Evolutionary conservation across 2,888 invertebrate genomes (phyloP).

Genomic region (Germaria angustata): DNA sequence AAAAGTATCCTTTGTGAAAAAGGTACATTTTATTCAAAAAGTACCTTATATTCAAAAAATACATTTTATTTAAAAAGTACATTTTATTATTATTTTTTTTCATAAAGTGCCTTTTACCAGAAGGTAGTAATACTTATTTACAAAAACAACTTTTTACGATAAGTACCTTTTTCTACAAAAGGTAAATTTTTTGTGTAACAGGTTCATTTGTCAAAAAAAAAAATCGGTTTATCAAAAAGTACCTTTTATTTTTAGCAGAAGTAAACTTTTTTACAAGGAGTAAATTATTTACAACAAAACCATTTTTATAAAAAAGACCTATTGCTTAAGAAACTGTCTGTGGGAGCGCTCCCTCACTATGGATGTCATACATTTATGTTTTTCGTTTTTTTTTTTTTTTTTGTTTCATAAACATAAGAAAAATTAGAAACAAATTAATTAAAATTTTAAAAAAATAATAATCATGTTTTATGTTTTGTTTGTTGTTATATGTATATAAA

Average conservation of each 20-base stretch:
- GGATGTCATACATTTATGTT: slow-evolving; percentile 27
- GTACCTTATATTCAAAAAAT: neutral
- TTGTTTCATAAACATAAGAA: neutral
- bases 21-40: neutral
- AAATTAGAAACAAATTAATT: slow-evolving; percentile 9
- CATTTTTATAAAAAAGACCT: neutral
- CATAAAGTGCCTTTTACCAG: neutral
- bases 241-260: neutral
- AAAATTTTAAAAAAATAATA: slow-evolving; percentile 4
- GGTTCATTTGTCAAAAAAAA: neutral
- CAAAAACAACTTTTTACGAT: neutral
- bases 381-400: neutral
- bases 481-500: slow-evolving; percentile 54
- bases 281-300: neutral
- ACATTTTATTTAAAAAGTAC: neutral
- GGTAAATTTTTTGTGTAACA: neutral
- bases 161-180: neutral
- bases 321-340: neutral
- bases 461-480: neutral
- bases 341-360: neutral
- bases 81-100: neutral
- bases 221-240: neutral
- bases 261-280: neutral
- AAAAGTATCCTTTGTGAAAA: neutral
- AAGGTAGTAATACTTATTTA: neutral